These are phyloP conservation scores for Neodon shergylaensis DNA, from an alignment of 2,113 vertebrate species.

Conservation along the genomic window DNA sequence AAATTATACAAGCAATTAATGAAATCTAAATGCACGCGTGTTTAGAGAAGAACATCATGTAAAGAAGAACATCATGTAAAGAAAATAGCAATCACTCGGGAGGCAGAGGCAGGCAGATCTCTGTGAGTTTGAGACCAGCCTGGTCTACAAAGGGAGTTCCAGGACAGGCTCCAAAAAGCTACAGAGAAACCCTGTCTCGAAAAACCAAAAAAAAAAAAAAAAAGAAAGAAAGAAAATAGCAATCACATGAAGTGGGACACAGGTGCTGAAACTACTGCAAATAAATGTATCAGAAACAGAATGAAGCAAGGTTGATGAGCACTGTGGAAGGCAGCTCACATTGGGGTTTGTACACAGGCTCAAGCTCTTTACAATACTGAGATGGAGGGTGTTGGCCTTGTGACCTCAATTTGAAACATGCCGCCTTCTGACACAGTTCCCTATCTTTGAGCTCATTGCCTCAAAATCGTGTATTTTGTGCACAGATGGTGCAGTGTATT, in stretches of 20 bases:
- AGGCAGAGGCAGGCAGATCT: no score
- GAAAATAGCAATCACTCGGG: neutral
- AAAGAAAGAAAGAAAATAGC: no score
- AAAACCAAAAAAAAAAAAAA: no score
- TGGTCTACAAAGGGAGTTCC: no score
- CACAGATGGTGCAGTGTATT: neutral
- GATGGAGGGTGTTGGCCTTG: neutral
- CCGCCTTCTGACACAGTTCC: neutral
- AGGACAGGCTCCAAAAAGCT: no score
- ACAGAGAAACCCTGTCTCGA: no score
- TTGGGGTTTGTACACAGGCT: neutral
- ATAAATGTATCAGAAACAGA: neutral
- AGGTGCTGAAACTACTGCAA: neutral
- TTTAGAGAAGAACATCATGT: neutral
- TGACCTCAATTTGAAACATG: slow-evolving; percentile 14
- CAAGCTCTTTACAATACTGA: neutral
- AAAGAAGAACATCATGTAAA: no score
- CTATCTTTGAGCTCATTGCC: neutral
- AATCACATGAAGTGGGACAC: neutral
- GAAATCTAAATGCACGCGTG: neutral
- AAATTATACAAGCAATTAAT: slow-evolving; percentile 15
- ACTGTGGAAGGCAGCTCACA: neutral
- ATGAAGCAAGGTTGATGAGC: neutral
- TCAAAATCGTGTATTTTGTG: neutral
- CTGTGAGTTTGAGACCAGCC: no score